Percentiles rank a stretch among this genome's conserved stretches.
Conservation (phyloP, 2,888 invertebrate genomes). For the Aplocera efformata region DNA sequence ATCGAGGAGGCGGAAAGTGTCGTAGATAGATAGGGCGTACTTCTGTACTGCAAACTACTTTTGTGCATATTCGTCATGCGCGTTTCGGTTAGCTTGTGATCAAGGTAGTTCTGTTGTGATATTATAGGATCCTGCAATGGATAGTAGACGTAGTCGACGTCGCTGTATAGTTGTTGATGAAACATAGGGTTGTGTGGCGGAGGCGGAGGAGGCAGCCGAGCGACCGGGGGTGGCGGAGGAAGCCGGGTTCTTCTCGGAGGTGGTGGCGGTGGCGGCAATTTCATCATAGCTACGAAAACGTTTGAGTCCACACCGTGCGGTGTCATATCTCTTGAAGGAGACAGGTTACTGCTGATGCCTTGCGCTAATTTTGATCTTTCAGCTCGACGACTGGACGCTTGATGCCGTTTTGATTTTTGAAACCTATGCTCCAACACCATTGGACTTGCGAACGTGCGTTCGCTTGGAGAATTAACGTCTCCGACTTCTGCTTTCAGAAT, state of each 20-base stretch:
- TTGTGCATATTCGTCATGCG: slow-evolving; percentile 83
- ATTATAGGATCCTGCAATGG: slow-evolving; percentile 93
- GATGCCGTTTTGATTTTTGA: slow-evolving; percentile 72
- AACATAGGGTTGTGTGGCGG: slow-evolving; percentile 93
- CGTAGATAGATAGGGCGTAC: slow-evolving; percentile 88
- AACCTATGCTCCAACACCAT: slow-evolving; percentile 74
- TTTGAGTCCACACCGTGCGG: slow-evolving; percentile 67
- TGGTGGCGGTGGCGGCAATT: slow-evolving; percentile 79
- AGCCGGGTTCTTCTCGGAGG: slow-evolving; percentile 81
- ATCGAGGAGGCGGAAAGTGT: slow-evolving; percentile 84
- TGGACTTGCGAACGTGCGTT: slow-evolving; percentile 75
- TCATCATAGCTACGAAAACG: slow-evolving; percentile 82
- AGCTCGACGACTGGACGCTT: slow-evolving; percentile 79
- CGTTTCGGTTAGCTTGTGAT: slow-evolving; percentile 90
- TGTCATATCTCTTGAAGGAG: slow-evolving; percentile 68
- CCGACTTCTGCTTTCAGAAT: slow-evolving; percentile 89
- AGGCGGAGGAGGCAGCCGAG: slow-evolving; percentile 84
- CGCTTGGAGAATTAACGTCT: slow-evolving; percentile 82
- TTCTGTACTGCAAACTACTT: slow-evolving; percentile 88
- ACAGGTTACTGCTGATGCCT: slow-evolving; percentile 65
- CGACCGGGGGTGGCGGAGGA: slow-evolving; percentile 84
- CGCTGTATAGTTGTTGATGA: slow-evolving; percentile 93
- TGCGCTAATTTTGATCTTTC: slow-evolving; percentile 82
- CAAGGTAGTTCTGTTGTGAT: slow-evolving; percentile 94
- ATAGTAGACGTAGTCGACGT: slow-evolving; percentile 95